Evolutionary conservation across 2,113 vertebrate species (phyloP).

Genomic region (Strix uralensis): DNA sequence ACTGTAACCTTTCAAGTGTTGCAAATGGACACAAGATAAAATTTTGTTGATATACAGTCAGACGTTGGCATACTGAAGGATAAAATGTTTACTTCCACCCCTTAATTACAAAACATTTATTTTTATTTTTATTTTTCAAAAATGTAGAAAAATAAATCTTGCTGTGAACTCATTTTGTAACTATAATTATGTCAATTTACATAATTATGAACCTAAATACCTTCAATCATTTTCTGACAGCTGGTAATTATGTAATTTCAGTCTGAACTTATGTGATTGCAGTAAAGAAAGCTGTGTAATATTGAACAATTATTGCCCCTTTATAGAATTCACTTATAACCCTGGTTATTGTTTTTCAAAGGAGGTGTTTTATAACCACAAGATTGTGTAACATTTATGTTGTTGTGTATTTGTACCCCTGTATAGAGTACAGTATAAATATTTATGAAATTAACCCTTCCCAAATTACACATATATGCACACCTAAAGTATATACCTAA

Average conservation of each 20-base stretch:
- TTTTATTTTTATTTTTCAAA: slow-evolving; percentile 10
- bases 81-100: not conserved
- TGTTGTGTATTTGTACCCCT: not conserved
- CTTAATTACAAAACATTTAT: not conserved
- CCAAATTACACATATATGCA: not conserved
- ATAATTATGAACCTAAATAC: slow-evolving; percentile 47
- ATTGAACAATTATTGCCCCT: not conserved
- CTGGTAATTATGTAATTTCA: slow-evolving; percentile 42
- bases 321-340: not conserved
- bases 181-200: slow-evolving; percentile 43
- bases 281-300: not conserved
- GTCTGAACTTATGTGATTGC: slow-evolving; percentile 23
- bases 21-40: not conserved
- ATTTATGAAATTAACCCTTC: not conserved
- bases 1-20: not conserved
- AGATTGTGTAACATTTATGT: not conserved
- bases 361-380: not conserved
- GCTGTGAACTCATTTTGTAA: slow-evolving; percentile 5
- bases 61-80: not conserved
- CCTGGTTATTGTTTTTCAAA: not conserved
- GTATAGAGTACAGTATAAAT: not conserved
- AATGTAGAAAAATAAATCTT: slow-evolving; percentile 28
- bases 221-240: slow-evolving; percentile 36
- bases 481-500: not conserved
- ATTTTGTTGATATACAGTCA: not conserved